phyloP scores from a whole-genome alignment of 2,113 vertebrate genomes.

The Crotalus viridis region DNA sequence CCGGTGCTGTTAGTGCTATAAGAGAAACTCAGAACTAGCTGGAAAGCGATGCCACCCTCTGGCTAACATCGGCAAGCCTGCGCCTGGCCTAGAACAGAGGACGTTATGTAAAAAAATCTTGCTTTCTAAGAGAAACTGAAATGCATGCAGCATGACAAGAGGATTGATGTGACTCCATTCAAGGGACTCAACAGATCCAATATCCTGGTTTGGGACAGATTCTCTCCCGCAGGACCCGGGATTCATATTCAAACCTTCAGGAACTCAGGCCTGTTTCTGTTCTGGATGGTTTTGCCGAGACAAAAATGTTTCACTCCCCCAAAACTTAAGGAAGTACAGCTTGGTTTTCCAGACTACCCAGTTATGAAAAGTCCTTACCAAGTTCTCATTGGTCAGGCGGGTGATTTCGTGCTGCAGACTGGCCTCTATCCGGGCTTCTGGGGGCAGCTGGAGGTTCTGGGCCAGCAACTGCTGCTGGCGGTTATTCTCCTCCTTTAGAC shows the following conservation, averaged over 20 bases:
- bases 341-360: accelerated
- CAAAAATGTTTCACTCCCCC: background rate
- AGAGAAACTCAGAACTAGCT: constrained; percentile 52
- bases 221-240: background rate
- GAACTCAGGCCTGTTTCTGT: background rate
- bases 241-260: no score
- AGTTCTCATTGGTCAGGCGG: constrained; percentile 93
- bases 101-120: constrained; percentile 1
- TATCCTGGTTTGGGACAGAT: background rate
- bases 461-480: constrained; percentile 96
- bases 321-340: accelerated
- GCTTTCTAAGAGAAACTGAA: constrained; percentile 10
- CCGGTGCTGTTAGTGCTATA: constrained; percentile 59
- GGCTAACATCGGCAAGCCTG: constrained; percentile 57
- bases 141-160: constrained; percentile 62
- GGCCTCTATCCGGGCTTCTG: constrained; percentile 94
- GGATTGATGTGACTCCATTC: constrained; percentile 25
- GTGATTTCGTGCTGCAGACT: constrained; percentile 98
- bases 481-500: constrained; percentile 94
- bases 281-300: background rate
- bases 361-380: constrained; percentile 73
- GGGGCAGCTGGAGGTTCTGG: constrained; percentile 96
- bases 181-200: constrained; percentile 23
- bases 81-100: constrained; percentile 42
- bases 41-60: constrained; percentile 60